These are phyloP conservation scores for Notodonta dromedarius DNA, from an alignment of 2,888 invertebrate species.

Conservation along the genomic window DNA sequence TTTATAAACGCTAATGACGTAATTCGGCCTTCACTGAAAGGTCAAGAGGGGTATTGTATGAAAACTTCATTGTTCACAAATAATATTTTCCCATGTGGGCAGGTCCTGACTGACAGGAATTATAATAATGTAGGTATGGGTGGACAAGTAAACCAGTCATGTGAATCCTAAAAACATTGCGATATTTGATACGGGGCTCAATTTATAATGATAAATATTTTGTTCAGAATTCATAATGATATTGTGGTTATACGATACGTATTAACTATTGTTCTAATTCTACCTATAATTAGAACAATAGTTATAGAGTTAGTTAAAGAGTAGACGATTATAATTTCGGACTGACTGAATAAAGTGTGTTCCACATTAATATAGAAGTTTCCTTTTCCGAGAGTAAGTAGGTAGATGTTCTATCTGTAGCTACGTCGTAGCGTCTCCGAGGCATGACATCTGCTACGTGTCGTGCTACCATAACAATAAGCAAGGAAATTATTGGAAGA, in stretches of 20 bases:
- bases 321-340: too few species aligned
- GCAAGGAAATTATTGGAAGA: slow-evolving; percentile 22
- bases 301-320: too few species aligned
- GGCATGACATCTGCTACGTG: slow-evolving; percentile 43
- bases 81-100: slow-evolving; percentile 3
- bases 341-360: too few species aligned
- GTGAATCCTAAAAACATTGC: not conserved
- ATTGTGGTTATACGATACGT: too few species aligned
- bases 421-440: slow-evolving; percentile 31
- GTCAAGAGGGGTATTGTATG: not conserved
- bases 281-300: too few species aligned
- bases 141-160: not conserved
- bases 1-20: not conserved
- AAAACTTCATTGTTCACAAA: slow-evolving; percentile 1
- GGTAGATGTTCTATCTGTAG: slow-evolving; percentile 2
- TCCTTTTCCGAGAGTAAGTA: not conserved
- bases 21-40: not conserved
- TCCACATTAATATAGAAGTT: not conserved
- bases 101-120: slow-evolving; percentile 1
- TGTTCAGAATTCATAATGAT: too few species aligned
- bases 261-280: too few species aligned
- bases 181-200: too few species aligned
- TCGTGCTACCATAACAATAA: slow-evolving; percentile 36
- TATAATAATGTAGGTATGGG: not conserved
- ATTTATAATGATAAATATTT: too few species aligned